Base-by-base conservation (phyloP, 2,888 invertebrate genomes). In the Drosophila meridiana region DNA sequence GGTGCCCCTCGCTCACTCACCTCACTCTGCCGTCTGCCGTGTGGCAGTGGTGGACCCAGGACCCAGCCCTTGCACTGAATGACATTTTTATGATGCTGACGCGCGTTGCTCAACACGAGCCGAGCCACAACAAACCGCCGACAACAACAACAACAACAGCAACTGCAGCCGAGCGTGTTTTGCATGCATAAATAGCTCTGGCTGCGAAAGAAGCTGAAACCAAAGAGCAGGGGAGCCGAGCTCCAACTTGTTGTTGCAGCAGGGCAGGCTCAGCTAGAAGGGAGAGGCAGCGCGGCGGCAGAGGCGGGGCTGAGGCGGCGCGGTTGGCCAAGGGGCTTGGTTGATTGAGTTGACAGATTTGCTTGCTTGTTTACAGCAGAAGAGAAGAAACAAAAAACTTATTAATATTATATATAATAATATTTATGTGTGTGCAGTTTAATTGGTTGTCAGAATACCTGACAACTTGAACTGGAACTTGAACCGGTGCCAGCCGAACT, bases 1-100 rank as follows among this genome's bases (percentile, higher is more conserved):
- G 53, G 68, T 78, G 78, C 48, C 32, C 26, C 26, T 20, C 20
- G 20, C 20, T 20, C 20, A 20, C 20, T 20, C 20, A 20, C 32
- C 9, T 5, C 42, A 2, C 38, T 20, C 8, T 28, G 2, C 36
- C 20, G 2, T 13, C 14, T 4, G 4, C 1, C 20, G 5, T 8
- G 6, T 32, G 36, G 38, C 42, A 11, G 30, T 40, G 48, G 45
- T 59, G 71, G 56, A 20, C 20, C 20, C 68, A 78, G 79, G 74
- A 77, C 69, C 67, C 70, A 65, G 64, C 68, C 71, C 66, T 74
- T 73, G 80, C 74, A 70, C 55, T 73, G 86, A 88, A 82, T 88
- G 87, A 87, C 87, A 87, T 83, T 87, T 87, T 90, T 87, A 87
- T 83, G 87, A 88, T 73, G 83, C 86, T 87, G 90, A 90, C 86